Conservation (phyloP, 2,113 vertebrate genomes). For the Dolichotis patagonum region DNA sequence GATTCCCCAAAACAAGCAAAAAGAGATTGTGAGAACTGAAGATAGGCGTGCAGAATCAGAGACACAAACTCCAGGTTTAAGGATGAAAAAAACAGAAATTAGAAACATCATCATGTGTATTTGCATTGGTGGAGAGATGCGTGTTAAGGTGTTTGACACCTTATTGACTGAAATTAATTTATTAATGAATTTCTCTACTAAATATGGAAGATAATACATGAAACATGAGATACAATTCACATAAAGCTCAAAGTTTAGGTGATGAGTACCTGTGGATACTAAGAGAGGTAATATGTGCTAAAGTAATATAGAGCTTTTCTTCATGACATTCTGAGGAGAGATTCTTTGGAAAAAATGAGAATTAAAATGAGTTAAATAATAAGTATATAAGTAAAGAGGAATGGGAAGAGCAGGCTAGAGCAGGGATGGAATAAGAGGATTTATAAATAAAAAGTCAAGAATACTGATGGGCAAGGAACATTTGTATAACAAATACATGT, state of each 20-base stretch:
- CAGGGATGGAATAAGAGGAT: background rate
- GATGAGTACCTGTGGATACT: background rate
- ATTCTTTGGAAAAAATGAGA: background rate
- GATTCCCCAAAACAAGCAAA: conserved; percentile 27
- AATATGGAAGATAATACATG: background rate
- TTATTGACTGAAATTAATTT: conserved; percentile 20
- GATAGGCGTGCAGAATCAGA: background rate
- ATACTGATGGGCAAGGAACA: background rate
- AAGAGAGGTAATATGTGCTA: background rate
- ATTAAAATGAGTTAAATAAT: background rate
- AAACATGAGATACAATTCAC: background rate
- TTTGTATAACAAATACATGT: background rate
- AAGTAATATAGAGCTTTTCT: background rate
- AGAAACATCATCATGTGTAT: background rate
- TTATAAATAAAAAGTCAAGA: background rate
- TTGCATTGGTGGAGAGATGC: background rate
- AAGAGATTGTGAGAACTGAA: conserved; percentile 14
- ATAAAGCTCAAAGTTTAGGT: background rate
- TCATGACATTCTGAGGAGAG: background rate
- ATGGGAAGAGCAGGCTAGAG: background rate
- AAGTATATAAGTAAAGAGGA: background rate
- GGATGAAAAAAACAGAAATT: background rate
- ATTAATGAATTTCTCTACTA: background rate
- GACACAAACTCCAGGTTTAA: background rate
- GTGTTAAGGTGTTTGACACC: background rate